Base-by-base conservation (phyloP, 2,888 invertebrate genomes). In the Heliconius aoede region DNA sequence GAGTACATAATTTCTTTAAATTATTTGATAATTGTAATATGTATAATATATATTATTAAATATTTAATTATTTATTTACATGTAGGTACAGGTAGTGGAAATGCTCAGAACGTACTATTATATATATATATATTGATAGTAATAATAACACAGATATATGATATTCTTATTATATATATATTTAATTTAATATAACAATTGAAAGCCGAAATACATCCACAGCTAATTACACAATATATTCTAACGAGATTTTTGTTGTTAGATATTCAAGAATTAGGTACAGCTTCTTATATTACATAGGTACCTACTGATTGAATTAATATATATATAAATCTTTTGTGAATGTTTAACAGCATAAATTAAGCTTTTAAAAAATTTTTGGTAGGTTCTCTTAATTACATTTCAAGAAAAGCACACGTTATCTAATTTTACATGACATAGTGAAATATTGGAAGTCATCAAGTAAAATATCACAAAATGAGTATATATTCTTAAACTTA, bases 401-500 rank as follows among this genome's bases (percentile, higher is more conserved):
- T 30, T 61, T 61, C 3, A 60, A 60, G 3, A 21, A 8, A 62
- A 62, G 18, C 61, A 28, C 11, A 65, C 40, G 2, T 24, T 5
- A 40, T 7, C 24, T 32, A 30, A 65, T 21, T 46, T 65, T 65
- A 67, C 18, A 28, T 28, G 28, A 51, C 21, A 51, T 15, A 3
- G 46, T 28, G 26, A 36, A 46, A 51, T 68, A 51, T 28, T 68
- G 21, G 24, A 68, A 68, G 51, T 68, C 28, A 51, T 51, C 26
- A 68, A 68, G 28, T 28, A 51, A 68, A 51, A 68, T 68, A 51
- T 68, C 68, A 68, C 68, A 68, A 46, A 68, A 30, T 51, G 46
- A 28, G 28, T 21, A 46, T 30, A 68, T 68, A 1, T 51, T 51
- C 51, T 30, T 46, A 15, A 46, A 5, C n/a, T 30, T 30, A 51